Evolutionary conservation across 1,140 invertebrate species (phyloP).

Genomic region (Leptonema lineaticorne): DNA sequence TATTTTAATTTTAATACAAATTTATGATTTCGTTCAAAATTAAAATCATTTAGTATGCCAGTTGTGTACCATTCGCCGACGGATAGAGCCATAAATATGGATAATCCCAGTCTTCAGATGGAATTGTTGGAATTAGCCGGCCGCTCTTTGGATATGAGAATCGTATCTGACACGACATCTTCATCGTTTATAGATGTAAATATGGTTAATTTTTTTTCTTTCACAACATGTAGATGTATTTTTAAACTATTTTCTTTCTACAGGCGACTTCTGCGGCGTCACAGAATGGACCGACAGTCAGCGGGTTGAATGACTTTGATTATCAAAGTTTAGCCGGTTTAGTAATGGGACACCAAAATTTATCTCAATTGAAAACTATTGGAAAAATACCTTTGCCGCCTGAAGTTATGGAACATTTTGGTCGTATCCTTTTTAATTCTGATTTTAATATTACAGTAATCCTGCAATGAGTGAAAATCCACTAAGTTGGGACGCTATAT

Average conservation of each 20-base stretch:
- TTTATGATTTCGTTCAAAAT: too few species aligned
- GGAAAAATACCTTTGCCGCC: slow-evolving; percentile 86
- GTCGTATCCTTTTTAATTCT: slow-evolving; percentile 74
- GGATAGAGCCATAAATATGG: slow-evolving; percentile 39
- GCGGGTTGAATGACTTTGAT: slow-evolving; percentile 86
- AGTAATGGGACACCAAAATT: slow-evolving; percentile 64
- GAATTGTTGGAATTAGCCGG: slow-evolving; percentile 70
- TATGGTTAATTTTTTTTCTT: slow-evolving; percentile 44
- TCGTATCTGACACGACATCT: slow-evolving; percentile 68
- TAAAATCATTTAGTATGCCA: slow-evolving; percentile 24
- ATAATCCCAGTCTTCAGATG: slow-evolving; percentile 59
- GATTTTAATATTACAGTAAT: slow-evolving; percentile 16
- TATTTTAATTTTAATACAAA: too few species aligned
- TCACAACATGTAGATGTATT: neutral
- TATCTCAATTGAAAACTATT: slow-evolving; percentile 77
- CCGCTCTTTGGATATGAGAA: slow-evolving; percentile 71
- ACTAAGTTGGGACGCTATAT: neutral
- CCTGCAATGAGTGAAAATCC: neutral
- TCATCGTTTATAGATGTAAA: slow-evolving; percentile 63
- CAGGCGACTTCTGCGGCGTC: slow-evolving; percentile 57
- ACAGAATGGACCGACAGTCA: slow-evolving; percentile 71
- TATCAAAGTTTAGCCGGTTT: slow-evolving; percentile 76
- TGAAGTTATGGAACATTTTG: slow-evolving; percentile 92
- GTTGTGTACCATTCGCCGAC: slow-evolving; percentile 20
- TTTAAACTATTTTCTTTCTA: slow-evolving; percentile 27